Evolutionary conservation across 2,888 invertebrate genomes (phyloP).

Genomic region (Podabrus alpinus): DNA sequence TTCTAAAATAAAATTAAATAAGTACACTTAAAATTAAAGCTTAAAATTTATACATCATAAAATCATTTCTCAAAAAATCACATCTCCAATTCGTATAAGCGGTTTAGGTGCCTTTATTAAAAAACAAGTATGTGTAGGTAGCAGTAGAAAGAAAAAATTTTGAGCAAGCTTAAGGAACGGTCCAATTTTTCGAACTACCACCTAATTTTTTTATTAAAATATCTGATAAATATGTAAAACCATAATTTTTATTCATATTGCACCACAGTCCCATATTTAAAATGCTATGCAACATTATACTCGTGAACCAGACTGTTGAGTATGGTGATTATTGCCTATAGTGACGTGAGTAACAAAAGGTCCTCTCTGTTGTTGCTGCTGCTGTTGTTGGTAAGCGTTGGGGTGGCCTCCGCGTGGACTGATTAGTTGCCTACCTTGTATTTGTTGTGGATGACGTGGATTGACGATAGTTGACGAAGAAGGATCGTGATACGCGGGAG

Average conservation of each 20-base stretch:
- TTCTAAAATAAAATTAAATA: neutral
- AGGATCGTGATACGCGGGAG: conserved; percentile 38
- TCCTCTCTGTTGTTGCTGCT: conserved; percentile 52
- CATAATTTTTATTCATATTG: neutral
- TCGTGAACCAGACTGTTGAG: conserved; percentile 52
- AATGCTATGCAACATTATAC: conserved; percentile 40
- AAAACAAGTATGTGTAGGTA: neutral
- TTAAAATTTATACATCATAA: neutral
- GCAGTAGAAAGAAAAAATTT: neutral
- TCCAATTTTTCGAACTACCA: neutral
- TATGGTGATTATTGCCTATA: conserved; percentile 59
- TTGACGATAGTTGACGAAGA: conserved; percentile 43
- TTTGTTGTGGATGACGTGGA: conserved; percentile 40
- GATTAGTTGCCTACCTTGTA: conserved; percentile 8
- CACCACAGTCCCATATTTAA: neutral
- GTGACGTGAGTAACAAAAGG: conserved; percentile 68
- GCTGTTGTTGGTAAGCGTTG: conserved; percentile 45
- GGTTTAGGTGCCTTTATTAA: neutral
- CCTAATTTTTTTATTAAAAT: neutral
- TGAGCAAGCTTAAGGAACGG: neutral
- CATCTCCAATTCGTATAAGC: neutral
- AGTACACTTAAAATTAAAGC: neutral
- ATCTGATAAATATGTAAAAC: neutral
- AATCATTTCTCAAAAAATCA: neutral
- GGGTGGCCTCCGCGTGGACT: conserved; percentile 26